These are phyloP conservation scores for Neolamprologus caudopunctatus DNA, from an alignment of 2,113 vertebrate species.

Conservation along the genomic window DNA sequence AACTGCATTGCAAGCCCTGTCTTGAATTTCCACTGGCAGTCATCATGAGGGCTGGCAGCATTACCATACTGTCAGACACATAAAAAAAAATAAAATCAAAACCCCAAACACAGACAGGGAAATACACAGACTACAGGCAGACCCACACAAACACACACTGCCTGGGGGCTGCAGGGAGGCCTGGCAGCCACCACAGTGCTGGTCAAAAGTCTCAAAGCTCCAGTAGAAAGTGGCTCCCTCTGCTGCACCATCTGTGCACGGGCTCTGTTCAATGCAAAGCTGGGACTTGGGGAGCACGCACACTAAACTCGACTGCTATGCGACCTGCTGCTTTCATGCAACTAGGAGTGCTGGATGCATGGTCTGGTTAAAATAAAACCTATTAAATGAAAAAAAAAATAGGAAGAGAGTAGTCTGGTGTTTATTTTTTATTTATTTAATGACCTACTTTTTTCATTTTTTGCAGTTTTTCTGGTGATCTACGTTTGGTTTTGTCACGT, in stretches of 20 bases:
- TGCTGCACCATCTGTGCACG: conserved; percentile 62
- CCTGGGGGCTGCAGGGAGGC: conserved; percentile 42
- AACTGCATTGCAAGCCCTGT: conserved; percentile 6
- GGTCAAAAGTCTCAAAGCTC: conserved; percentile 41
- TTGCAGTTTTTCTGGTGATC: neutral
- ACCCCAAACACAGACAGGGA: conserved; percentile 27
- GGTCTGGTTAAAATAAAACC: neutral
- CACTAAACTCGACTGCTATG: conserved; percentile 14
- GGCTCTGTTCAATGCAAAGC: conserved; percentile 19
- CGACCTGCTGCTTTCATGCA: neutral
- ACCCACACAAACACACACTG: neutral
- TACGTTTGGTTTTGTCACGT: neutral
- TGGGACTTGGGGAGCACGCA: neutral
- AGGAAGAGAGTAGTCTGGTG: neutral
- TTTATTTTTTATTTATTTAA: neutral
- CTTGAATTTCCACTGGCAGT: conserved; percentile 36
- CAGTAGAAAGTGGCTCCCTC: conserved; percentile 60
- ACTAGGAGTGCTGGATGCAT: neutral
- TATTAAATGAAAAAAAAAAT: neutral
- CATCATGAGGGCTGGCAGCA: conserved; percentile 21
- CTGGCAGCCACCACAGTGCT: conserved; percentile 33
- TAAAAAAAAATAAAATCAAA: neutral
- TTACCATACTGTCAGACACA: conserved; percentile 33
- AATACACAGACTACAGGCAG: neutral
- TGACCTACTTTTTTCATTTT: neutral